Evolutionary conservation across 2,797 vertebrate genomes (phyloP), one percentile per base, ranked within the genome.

Genomic region (Amniataba percoides): DNA sequence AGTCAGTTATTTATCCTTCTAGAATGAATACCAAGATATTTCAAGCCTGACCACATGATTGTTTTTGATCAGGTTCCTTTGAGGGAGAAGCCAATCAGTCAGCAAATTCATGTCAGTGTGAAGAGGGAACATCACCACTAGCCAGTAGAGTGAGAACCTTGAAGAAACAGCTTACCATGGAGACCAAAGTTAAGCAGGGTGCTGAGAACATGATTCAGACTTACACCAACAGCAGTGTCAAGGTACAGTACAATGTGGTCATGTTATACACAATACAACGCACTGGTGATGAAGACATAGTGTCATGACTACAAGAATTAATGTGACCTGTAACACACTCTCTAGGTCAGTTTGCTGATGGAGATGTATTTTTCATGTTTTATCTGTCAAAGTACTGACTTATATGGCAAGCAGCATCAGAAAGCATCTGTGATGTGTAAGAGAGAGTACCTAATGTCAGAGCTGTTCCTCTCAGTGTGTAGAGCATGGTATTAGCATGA

Each of bases 131-230:
- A 0, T 95, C 95, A 46, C 96, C 95, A 0, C 83, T 93, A 65
- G 88, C 93, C 21, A 90, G 89, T 61, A 96, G 95, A 39, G 83
- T 97, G 72, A 94, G 95, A 82, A 96, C 96, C 19, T 91, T 99
- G 51, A 96, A 94, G 92, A 97, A 96, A 77, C 98, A 99, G 91
- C 94, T 99, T 21, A 97, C 96, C 7, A 96, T 99, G 77, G 98
- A 99, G 91, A 94, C 95, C 74, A 99, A 99, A 86, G 97, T 99
- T 42, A 98, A 96, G 73, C 97, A 98, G 91, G 98, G 98, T 3
- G 97, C 98, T 0, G 97, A 98, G 92, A 99, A 98, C 82, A 97
- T 99, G 92, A 97, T 97, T 63, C 97, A 97, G 77, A 97, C 96
- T 3, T 99, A 96, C 70, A 92, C 94, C 75, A 95, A 88, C 16